Percentiles rank a stretch among this genome's conserved stretches.
Evolutionary conservation across 2,113 vertebrate species (phyloP).

Genomic region (Ammospiza nelsoni): DNA sequence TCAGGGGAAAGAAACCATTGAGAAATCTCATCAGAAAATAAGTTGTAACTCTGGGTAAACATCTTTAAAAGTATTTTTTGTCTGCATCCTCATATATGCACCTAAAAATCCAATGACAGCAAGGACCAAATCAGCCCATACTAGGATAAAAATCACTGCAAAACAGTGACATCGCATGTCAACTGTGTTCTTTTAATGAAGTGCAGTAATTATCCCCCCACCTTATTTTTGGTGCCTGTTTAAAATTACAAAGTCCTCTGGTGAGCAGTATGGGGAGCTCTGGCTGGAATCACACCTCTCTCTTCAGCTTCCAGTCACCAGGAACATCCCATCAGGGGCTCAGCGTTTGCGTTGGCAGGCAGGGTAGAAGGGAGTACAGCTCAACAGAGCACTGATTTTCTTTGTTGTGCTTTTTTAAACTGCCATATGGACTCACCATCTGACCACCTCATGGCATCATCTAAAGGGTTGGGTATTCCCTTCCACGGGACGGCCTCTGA

Average conservation of each 20-base stretch:
- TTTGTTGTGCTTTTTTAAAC: not conserved
- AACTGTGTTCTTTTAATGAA: not conserved
- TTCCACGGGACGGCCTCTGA: slow-evolving; percentile 88
- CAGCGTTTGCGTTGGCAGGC: not conserved
- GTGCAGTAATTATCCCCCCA: not conserved
- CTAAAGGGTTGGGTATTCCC: slow-evolving; percentile 85
- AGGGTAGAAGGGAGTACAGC: not conserved
- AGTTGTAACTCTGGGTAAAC: not conserved
- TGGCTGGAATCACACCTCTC: not conserved
- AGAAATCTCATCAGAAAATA: not conserved
- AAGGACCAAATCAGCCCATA: not conserved
- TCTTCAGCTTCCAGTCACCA: not conserved
- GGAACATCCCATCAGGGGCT: not conserved
- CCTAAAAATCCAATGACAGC: not conserved
- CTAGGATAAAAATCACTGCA: not conserved
- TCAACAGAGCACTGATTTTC: not conserved
- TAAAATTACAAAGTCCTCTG: not conserved
- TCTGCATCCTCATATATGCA: not conserved
- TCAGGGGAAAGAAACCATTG: not conserved
- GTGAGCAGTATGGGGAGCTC: not conserved
- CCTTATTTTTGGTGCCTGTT: not conserved
- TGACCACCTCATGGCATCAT: slow-evolving; percentile 94
- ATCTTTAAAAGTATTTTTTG: not conserved
- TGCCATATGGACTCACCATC: slow-evolving; percentile 80
- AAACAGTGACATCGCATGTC: not conserved